These are phyloP conservation scores for Sminthurinus aureus DNA, from an alignment of 2,888 invertebrate species.

Conservation along the genomic window DNA sequence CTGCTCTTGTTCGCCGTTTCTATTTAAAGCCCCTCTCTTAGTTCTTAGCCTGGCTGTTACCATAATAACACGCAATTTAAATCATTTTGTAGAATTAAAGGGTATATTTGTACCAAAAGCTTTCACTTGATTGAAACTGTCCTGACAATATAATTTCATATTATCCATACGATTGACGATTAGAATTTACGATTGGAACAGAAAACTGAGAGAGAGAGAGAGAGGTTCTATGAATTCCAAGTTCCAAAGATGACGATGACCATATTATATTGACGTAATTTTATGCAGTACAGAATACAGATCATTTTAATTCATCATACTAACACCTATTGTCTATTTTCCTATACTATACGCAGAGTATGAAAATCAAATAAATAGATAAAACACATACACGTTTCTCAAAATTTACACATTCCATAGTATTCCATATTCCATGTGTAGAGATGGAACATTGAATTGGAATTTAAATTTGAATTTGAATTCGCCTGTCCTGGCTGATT, in stretches of 20 bases:
- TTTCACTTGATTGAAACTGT: background rate
- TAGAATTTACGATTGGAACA: no score
- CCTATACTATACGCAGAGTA: no score
- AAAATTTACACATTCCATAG: conserved; percentile 23
- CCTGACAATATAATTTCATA: background rate
- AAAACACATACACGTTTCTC: no score
- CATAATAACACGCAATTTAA: background rate
- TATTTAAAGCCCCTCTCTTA: background rate
- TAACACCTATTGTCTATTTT: no score
- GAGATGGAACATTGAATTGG: background rate
- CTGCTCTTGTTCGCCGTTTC: background rate
- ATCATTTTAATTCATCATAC: no score
- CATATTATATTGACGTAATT: background rate
- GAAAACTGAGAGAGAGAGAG: no score
- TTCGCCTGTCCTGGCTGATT: conserved; percentile 27
- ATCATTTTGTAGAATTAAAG: no score
- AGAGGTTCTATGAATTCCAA: no score
- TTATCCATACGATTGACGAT: no score
- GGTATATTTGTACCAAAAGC: background rate
- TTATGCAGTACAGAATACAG: background rate
- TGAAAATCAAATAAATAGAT: no score
- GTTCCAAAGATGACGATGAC: no score
- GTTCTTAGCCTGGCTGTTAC: background rate
- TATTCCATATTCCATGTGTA: background rate
- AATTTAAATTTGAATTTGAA: background rate